Base-by-base conservation (phyloP, 2,888 invertebrate genomes). In the Ophioninae sp. region DNA sequence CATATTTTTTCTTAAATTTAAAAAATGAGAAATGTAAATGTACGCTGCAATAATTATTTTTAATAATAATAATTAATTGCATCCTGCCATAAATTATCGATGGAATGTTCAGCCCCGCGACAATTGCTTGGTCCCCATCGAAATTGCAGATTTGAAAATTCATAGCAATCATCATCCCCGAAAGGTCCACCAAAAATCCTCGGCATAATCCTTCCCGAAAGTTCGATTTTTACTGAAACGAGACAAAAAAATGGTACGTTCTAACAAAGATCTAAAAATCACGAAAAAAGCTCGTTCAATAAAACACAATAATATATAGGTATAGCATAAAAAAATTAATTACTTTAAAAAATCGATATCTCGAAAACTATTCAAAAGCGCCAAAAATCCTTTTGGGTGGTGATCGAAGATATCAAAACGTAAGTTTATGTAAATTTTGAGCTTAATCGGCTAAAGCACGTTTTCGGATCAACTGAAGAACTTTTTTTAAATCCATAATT, bases 51-150 rank as follows among this genome's bases (percentile, higher is more conserved):
- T 17, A 13, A 17, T 51, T 51, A 10, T 51, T 64, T 64, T 17
- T 2, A 0, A n/a, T 23, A 51, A 51, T n/a, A 8, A 68, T 56
- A 22, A 71, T 22, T 58, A 37, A 30, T 56, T 69, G 20, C 20
- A 30, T 9, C 61, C 5, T 85, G 85, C 90, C 90, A 90, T 6
- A 87, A 86, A 9, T 88, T 88, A 56, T 90, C 86, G 30, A 90
- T 56, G 13, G 88, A 87, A 61, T 90, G 90, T 23, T 90, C 90
- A 9, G 90, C 90, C 0, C 90, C 90, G 6, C 87, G 86, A 30
- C 88, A 88, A 65, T 89, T 86, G 20, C 85, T 86, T 0, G 88
- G 81, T 30, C 90, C 89, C 90, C 90, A 90, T 63, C 89, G 88
- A 83, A 90, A 90, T 65, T 89, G 87, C 37, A 90, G 63, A 39